phyloP scores from a whole-genome alignment of 2,888 invertebrate species.

The Diploptera punctata region DNA sequence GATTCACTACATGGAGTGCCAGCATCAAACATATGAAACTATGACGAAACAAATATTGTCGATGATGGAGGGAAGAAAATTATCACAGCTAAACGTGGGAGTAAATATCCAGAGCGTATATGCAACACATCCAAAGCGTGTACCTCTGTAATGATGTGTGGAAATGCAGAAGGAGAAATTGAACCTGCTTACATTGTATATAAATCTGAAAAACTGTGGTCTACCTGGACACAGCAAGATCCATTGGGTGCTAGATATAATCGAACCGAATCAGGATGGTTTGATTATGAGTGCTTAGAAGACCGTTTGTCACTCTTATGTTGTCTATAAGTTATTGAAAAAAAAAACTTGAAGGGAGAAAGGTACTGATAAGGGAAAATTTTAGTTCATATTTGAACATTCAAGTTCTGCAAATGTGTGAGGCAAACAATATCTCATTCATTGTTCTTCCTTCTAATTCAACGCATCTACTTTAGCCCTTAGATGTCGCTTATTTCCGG shows the following conservation, averaged over 20 bases:
- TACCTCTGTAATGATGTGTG: constrained; percentile 28
- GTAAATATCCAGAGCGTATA: neutral
- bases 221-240: neutral
- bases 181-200: neutral
- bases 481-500: neutral
- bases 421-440: neutral
- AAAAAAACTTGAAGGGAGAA: neutral
- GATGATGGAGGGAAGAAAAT: neutral
- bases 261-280: constrained; percentile 47
- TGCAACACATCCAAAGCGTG: constrained; percentile 47
- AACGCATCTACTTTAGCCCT: neutral
- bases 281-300: constrained; percentile 46
- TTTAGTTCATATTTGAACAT: neutral
- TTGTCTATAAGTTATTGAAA: constrained; percentile 43
- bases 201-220: neutral
- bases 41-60: neutral
- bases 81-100: neutral
- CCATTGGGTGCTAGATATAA: neutral
- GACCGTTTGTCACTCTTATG: neutral
- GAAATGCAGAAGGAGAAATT: neutral
- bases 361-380: neutral
- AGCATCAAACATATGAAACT: neutral
- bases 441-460: neutral
- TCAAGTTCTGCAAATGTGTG: neutral
- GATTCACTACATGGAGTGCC: neutral